These are phyloP conservation scores for Oligia fasciuncula DNA, from an alignment of 2,888 invertebrate species.

Conservation along the genomic window DNA sequence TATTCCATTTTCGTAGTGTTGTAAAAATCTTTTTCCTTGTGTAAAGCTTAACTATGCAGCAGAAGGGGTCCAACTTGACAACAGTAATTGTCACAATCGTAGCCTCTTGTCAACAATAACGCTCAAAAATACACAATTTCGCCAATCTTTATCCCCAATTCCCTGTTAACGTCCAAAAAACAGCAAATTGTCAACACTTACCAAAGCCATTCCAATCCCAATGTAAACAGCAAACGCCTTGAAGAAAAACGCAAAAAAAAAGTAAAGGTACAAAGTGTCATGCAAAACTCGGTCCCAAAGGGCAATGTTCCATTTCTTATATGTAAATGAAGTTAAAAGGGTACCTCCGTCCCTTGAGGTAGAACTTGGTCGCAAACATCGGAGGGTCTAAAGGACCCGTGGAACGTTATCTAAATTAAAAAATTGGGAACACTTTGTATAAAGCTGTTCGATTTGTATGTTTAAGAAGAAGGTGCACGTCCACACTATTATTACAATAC, in stretches of 20 bases:
- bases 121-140: not conserved
- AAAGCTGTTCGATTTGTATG: constrained; percentile 40
- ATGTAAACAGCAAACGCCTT: constrained; percentile 51
- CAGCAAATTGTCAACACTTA: constrained; percentile 55
- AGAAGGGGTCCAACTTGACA: no score
- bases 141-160: not conserved
- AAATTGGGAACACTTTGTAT: constrained; percentile 57
- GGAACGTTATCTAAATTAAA: constrained; percentile 72
- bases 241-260: constrained; percentile 55
- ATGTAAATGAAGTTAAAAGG: constrained; percentile 83
- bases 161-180: constrained; percentile 21
- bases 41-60: not conserved
- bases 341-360: constrained; percentile 70
- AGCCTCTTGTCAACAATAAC: not conserved
- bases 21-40: not conserved
- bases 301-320: constrained; percentile 82
- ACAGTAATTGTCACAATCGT: not conserved
- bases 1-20: not conserved
- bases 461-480: not conserved
- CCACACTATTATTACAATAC: not conserved
- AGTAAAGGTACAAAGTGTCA: constrained; percentile 74
- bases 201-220: constrained; percentile 47
- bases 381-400: constrained; percentile 53
- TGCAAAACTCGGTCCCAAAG: constrained; percentile 78
- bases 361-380: constrained; percentile 71